phyloP scores from a whole-genome alignment of 2,797 vertebrate genomes.

The Botia kubotai region DNA sequence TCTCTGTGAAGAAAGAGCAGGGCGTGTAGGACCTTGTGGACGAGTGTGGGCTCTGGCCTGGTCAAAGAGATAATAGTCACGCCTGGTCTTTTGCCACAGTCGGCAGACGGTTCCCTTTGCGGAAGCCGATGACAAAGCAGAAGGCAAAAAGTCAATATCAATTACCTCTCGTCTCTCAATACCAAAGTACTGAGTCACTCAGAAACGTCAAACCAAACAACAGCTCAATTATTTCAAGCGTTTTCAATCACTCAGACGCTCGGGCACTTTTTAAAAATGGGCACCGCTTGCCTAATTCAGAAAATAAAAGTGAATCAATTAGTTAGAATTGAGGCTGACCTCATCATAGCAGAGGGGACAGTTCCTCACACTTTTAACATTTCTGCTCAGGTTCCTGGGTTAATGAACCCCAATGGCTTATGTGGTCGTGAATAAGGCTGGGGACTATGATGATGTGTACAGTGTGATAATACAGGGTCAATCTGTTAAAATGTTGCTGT shows the following conservation, averaged over 20 bases:
- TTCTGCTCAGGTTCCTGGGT: slow-evolving; percentile 13
- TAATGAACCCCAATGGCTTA: slow-evolving; percentile 19
- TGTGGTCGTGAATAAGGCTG: neutral
- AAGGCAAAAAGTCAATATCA: slow-evolving; percentile 51
- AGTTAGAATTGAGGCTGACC: slow-evolving; percentile 33
- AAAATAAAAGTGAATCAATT: slow-evolving; percentile 49
- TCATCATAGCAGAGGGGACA: slow-evolving; percentile 25
- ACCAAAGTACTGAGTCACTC: slow-evolving; percentile 53
- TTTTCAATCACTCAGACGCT: slow-evolving; percentile 35
- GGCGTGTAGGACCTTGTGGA: neutral
- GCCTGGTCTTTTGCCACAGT: slow-evolving; percentile 24
- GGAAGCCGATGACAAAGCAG: slow-evolving; percentile 55
- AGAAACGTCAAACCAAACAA: slow-evolving; percentile 46
- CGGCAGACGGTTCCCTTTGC: slow-evolving; percentile 33
- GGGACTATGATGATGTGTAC: neutral
- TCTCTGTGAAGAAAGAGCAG: slow-evolving; percentile 8
- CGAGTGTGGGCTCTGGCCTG: neutral
- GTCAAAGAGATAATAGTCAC: slow-evolving; percentile 39
- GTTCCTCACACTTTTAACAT: neutral
- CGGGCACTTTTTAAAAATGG: slow-evolving; percentile 18
- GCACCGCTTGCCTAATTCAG: slow-evolving; percentile 29
- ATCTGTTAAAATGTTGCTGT: neutral
- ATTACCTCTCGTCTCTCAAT: slow-evolving; percentile 50
- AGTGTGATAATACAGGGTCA: neutral
- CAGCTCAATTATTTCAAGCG: slow-evolving; percentile 52